Base-by-base conservation (phyloP, 2,797 vertebrate genomes). In the Sternarchorhynchus goeldii region DNA sequence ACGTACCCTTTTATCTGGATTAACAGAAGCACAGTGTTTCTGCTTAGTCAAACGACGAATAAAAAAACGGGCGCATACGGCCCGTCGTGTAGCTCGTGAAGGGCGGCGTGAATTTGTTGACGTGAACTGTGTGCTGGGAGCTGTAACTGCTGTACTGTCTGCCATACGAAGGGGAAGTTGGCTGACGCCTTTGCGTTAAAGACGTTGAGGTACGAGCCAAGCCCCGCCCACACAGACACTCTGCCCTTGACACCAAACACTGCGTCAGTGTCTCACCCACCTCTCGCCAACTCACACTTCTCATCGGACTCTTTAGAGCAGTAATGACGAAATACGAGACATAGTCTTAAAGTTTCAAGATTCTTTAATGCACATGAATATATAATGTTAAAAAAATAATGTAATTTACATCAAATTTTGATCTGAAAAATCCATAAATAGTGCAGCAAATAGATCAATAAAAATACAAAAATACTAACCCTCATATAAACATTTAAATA, bases 111-210 rank as follows among this genome's bases (percentile, higher is more conserved):
- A 55, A 36, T 55, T 58, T 20, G 12, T 64, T 45, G 65, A 67
- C 41, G 25, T 20, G 69, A 64, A 60, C 20, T 56, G 4, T 62
- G n/a, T 73, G 16, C 20, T 75, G 72, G 76, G 57, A 75, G 72
- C 60, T 79, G 10, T 3, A 5, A 25, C 17, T 59, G 64, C 58
- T 41, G 20, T 32, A 57, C 45, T 71, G 68, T 32, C 64, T 7
- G 34, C 34, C 41, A 45, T 2, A 45, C 41, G 10, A 25, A 25
- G 25, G 25, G 25, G 25, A 25, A 25, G 25, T 25, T 25, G 25
- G 25, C 25, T 25, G 25, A 25, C 25, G 25, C 25, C 25, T 25
- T 25, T 25, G 25, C 25, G 25, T 25, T 25, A 25, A 25, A 25
- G 25, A 1, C 25, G 25, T 25, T 25, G 25, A 25, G 25, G 25